Evolutionary conservation across 35 echinoderm and acorn worm species (phyloP), one percentile per base, ranked within the genome.

Genomic region (Apostichopus parvimensis): DNA sequence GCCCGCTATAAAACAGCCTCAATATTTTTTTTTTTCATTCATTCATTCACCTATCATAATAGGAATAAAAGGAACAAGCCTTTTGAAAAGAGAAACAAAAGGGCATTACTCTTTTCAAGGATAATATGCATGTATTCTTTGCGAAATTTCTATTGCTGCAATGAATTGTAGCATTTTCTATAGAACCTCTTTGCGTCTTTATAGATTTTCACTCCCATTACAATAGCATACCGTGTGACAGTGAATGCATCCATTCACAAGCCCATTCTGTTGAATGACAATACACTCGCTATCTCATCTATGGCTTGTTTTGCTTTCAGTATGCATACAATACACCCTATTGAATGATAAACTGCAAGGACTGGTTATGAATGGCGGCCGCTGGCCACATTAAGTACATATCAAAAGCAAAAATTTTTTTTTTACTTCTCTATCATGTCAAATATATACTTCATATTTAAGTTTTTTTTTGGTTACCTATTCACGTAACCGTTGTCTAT

Each of bases 111-210:
- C 85, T 87, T 65, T 87, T 57, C 85, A 87, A 87, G 85, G 85
- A 87, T 87, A 87, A 87, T 87, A 87, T 87, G 64, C 85, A 87
- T 62, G 85, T 87, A 87, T 87, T 87, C 85, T 87, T 87, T 87
- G 54, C 85, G 85, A 65, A 10, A 87, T 65, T 24, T 87, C 64
- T 87, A 87, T 87, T 59, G 85, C 85, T 24, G 85, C 85, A 62
- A 71, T 87, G 85, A 87, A 87, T 87, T 87, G 85, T 87, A 87
- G 85, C 85, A 87, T 87, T 87, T 87, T 87, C 85, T 87, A 87
- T 87, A 25, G 78, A 54, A 15, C 85, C 85, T 65, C 54, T 65
- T 59, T 87, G 14, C 25, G 53, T 59, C 85, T 62, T 65, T 87
- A 87, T 87, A 59, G 85, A 87, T 87, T 87, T 87, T 87, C 85